Conservation (phyloP, 2,113 vertebrate species). For the Brevimyrus niger region DNA sequence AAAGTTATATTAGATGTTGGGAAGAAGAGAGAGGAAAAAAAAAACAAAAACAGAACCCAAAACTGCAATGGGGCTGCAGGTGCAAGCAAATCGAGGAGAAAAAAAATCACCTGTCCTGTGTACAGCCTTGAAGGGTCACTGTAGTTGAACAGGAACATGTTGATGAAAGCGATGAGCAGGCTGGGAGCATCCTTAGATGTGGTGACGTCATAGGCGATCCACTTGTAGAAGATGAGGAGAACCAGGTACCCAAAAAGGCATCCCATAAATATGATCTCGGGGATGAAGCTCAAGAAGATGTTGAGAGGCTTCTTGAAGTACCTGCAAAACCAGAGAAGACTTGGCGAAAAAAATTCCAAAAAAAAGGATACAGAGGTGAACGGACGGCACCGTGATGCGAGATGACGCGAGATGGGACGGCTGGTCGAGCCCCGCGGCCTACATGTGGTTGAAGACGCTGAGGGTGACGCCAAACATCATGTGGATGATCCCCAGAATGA, state of each 20-base stretch:
- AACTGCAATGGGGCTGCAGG: not conserved
- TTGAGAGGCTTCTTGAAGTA: conserved; percentile 96
- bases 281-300: conserved; percentile 93
- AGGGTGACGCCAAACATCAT: conserved; percentile 89
- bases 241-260: conserved; percentile 89
- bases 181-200: conserved; percentile 84
- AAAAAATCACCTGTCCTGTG: conserved; percentile 74
- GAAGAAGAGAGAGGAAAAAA: not conserved
- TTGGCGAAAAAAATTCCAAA: conserved; percentile 10
- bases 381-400: not conserved
- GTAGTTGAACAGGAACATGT: conserved; percentile 98
- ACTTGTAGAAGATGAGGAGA: conserved; percentile 92
- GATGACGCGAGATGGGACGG: not conserved
- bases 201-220: conserved; percentile 77
- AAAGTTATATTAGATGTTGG: conserved; percentile 28
- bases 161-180: conserved; percentile 95
- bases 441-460: conserved; percentile 93
- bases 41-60: not conserved
- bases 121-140: conserved; percentile 74
- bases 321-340: conserved; percentile 47
- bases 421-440: conserved; percentile 31
- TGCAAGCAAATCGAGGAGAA: too few relatives aligned
- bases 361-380: not conserved
- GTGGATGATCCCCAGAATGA: conserved; percentile 88
- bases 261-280: conserved; percentile 90